Percentiles rank a stretch among this genome's conserved stretches.
phyloP scores from a whole-genome alignment of 1,140 invertebrate species.

The Drosophila gunungcola region DNA sequence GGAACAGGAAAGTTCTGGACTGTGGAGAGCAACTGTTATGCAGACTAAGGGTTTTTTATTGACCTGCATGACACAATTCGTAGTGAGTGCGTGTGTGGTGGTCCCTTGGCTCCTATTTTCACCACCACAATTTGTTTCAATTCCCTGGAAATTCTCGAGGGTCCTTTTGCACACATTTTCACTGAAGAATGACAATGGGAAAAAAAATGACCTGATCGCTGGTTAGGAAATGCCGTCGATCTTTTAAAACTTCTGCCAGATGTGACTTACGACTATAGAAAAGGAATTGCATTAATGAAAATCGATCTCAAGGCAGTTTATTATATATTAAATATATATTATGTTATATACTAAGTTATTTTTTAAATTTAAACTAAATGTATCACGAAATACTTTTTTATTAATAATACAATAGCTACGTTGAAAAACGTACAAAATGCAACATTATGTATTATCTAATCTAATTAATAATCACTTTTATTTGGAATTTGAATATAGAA shows the following conservation, averaged over 20 bases:
- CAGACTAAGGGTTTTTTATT: conserved; percentile 37
- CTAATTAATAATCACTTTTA: no score
- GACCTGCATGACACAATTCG: conserved; percentile 57
- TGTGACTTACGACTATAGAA: neutral
- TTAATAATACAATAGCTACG: no score
- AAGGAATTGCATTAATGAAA: conserved; percentile 12
- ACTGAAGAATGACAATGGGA: neutral
- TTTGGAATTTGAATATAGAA: no score
- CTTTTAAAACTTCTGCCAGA: neutral
- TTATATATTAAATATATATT: no score
- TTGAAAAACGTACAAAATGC: no score
- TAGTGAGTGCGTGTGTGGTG: conserved; percentile 28
- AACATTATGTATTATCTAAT: no score
- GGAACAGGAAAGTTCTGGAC: conserved; percentile 61
- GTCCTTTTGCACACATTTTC: conserved; percentile 4
- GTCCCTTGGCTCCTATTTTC: conserved; percentile 23
- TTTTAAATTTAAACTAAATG: no score
- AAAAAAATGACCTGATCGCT: neutral
- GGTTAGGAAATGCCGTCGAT: neutral
- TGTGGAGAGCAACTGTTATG: conserved; percentile 3
- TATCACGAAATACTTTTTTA: no score
- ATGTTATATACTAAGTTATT: no score
- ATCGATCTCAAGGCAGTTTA: no score
- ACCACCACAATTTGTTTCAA: conserved; percentile 32
- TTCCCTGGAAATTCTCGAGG: conserved; percentile 38